A percentile compares a stretch with the other conserved stretches of the same genome.
Conservation (phyloP, 2,888 invertebrate species). For the Micropterix aruncella region DNA sequence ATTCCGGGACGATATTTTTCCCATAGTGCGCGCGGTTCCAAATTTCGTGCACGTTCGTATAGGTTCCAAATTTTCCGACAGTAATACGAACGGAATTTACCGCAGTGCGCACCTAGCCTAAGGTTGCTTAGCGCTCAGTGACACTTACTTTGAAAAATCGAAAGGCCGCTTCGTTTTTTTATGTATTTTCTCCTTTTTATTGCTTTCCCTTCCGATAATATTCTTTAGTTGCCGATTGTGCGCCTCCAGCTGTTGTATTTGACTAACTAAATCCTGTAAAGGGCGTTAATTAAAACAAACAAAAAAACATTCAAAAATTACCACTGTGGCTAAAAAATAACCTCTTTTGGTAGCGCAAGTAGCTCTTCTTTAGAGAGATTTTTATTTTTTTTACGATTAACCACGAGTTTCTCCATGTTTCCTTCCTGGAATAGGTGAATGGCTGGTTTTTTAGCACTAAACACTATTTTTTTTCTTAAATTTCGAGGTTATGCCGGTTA, state of each 20-base stretch:
- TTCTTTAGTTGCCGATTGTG: slow-evolving; percentile 68
- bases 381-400: neutral
- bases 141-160: slow-evolving; percentile 44
- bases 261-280: slow-evolving; percentile 54
- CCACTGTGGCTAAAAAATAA: neutral
- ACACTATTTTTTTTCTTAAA: too few species aligned
- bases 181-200: too few species aligned
- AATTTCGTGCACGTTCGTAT: too few species aligned
- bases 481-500: too few species aligned
- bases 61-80: too few species aligned
- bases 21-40: too few species aligned
- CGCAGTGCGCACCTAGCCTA: neutral
- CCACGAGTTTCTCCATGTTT: neutral
- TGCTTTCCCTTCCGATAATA: slow-evolving; percentile 30
- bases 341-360: neutral
- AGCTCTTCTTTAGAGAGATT: neutral
- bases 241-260: slow-evolving; percentile 56
- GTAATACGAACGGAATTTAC: too few species aligned
- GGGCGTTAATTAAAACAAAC: neutral
- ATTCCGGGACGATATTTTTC: too few species aligned
- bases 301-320: neutral
- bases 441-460: too few species aligned
- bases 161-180: slow-evolving; percentile 30
- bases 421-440: too few species aligned
- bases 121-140: neutral